These are phyloP conservation scores for Triplophysa siluroides DNA, from an alignment of 2,113 vertebrate genomes.

Conservation along the genomic window DNA sequence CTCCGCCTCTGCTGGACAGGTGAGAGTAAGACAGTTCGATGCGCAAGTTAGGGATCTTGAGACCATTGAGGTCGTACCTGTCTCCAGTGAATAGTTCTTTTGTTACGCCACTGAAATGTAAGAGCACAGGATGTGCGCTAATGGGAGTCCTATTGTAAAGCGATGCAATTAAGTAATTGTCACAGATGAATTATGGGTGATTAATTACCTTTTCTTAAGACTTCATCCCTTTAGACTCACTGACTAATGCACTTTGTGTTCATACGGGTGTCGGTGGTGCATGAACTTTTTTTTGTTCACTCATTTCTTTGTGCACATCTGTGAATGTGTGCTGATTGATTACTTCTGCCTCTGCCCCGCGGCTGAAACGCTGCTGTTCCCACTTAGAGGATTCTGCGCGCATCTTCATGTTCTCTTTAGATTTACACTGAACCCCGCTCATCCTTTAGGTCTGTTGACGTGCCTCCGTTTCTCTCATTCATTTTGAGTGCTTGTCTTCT, in stretches of 20 bases:
- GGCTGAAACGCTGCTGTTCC: conserved; percentile 26
- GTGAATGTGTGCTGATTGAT: conserved; percentile 24
- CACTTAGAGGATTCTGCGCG: not conserved
- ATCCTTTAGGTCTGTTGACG: conserved; percentile 18
- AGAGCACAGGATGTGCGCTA: conserved; percentile 1
- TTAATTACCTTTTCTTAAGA: conserved; percentile 27
- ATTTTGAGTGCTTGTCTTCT: conserved; percentile 22
- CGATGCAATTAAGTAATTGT: conserved; percentile 19
- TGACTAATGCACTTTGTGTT: conserved; percentile 16
- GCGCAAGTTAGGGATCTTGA: not conserved
- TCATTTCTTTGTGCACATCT: conserved; percentile 18
- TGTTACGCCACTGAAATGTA: not conserved
- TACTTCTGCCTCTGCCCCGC: conserved; percentile 14
- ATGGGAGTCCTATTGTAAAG: conserved; percentile 16
- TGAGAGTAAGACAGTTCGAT: conserved; percentile 58
- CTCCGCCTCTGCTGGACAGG: conserved; percentile 79
- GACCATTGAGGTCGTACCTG: not conserved
- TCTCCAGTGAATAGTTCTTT: conserved; percentile 1
- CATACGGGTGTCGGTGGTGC: not conserved
- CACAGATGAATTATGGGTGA: conserved; percentile 28
- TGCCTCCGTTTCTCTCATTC: conserved; percentile 24
- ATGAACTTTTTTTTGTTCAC: not conserved
- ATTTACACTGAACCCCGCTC: conserved; percentile 8
- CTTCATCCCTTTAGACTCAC: conserved; percentile 17
- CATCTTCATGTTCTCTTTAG: not conserved